Conservation (phyloP, 2,797 vertebrate genomes). For the Eupleurogrammus muticus region DNA sequence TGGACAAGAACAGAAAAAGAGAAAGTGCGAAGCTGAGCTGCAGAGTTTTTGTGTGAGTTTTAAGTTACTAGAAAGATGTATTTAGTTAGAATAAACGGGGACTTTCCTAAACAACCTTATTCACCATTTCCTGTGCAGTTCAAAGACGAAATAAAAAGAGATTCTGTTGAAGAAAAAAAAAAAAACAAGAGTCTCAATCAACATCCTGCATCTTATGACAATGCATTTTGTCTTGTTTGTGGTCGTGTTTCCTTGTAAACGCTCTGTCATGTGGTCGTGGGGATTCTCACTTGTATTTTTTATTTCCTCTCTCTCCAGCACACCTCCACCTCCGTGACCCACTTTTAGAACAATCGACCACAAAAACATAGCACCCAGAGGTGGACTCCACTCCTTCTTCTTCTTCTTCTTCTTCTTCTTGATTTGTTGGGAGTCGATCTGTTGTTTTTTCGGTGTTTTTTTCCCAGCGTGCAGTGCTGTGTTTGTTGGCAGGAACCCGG, state of each 20-base stretch:
- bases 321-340: slow-evolving; percentile 24
- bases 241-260: slow-evolving; percentile 60
- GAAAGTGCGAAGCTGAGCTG: slow-evolving; percentile 64
- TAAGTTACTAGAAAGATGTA: slow-evolving; percentile 75
- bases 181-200: slow-evolving; percentile 35
- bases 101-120: slow-evolving; percentile 78
- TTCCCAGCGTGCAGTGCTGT: no score
- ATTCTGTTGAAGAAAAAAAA: slow-evolving; percentile 73
- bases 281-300: slow-evolving; percentile 48
- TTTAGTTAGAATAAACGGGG: slow-evolving; percentile 81
- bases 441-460: slow-evolving; percentile 28
- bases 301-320: no score
- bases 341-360: no score
- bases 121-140: slow-evolving; percentile 83
- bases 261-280: slow-evolving; percentile 41
- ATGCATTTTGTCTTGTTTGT: slow-evolving; percentile 45
- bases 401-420: no score
- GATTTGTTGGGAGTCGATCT: slow-evolving; percentile 38
- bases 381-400: no score
- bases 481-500: slow-evolving; percentile 55
- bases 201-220: slow-evolving; percentile 69
- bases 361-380: no score
- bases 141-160: slow-evolving; percentile 78
- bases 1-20: slow-evolving; percentile 52
- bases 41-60: slow-evolving; percentile 67